These are phyloP conservation scores for Addax nasomaculatus DNA, from an alignment of 2,113 vertebrate genomes.

Conservation along the genomic window DNA sequence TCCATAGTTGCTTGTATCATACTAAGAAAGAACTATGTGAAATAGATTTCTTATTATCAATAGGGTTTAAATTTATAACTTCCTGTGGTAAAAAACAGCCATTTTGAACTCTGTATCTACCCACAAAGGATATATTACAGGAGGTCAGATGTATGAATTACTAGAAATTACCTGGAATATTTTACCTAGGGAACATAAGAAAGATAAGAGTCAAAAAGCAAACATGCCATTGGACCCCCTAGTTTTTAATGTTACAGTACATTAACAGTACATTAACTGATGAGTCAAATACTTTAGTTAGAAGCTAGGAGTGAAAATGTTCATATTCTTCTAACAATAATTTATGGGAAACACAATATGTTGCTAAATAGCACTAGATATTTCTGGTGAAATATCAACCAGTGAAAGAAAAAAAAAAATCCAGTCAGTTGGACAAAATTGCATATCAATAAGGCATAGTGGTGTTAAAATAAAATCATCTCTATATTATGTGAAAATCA, in stretches of 20 bases:
- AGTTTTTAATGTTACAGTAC: background rate
- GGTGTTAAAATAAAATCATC: background rate
- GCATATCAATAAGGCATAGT: background rate
- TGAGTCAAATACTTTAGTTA: background rate
- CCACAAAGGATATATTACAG: background rate
- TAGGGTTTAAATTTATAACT: too few relatives aligned
- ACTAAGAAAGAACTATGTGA: background rate
- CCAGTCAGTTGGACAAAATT: background rate
- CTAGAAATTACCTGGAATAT: background rate
- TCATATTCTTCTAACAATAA: background rate
- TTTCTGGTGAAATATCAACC: too few relatives aligned
- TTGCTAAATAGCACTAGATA: background rate
- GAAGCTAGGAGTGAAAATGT: background rate
- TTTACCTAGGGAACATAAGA: background rate
- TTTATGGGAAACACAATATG: background rate
- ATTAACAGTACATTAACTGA: background rate
- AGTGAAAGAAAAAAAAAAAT: background rate
- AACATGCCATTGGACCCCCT: background rate
- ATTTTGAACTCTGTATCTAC: conserved; percentile 11
- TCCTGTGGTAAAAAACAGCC: too few relatives aligned
- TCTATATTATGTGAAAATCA: background rate
- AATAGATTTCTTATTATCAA: too few relatives aligned
- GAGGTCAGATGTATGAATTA: background rate
- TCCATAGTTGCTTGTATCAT: background rate
- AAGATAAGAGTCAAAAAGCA: background rate